These are phyloP conservation scores for Drosophila sechellia DNA, from an alignment of 1,140 invertebrate species.

Conservation along the genomic window DNA sequence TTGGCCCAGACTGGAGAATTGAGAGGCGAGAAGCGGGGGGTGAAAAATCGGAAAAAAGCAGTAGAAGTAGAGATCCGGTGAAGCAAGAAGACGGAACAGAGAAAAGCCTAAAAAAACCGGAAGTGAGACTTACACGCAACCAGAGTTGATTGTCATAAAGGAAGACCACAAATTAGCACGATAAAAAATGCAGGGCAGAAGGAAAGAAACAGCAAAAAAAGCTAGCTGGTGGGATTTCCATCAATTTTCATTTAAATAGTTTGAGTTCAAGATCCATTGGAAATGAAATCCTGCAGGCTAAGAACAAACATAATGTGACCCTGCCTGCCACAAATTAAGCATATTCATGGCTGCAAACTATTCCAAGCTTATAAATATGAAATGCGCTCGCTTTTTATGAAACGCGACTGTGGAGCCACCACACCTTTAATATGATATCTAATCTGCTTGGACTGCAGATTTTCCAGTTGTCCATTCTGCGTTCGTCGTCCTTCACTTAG, in stretches of 20 bases:
- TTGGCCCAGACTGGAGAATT: slow-evolving; percentile 16
- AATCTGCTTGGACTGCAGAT: slow-evolving; percentile 23
- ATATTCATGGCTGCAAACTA: not conserved
- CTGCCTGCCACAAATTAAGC: not conserved
- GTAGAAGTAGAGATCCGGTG: not conserved
- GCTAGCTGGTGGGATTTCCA: not conserved
- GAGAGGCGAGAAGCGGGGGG: not conserved
- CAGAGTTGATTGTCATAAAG: slow-evolving; percentile 20
- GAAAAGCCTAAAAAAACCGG: slow-evolving; percentile 2
- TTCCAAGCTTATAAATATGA: not conserved
- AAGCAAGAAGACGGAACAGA: not conserved
- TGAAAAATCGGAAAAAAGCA: not conserved
- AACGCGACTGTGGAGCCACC: not conserved
- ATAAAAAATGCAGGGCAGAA: slow-evolving; percentile 9
- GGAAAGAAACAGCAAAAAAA: not conserved
- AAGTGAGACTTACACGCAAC: slow-evolving; percentile 21
- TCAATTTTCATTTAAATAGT: too few species aligned
- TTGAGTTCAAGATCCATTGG: too few species aligned
- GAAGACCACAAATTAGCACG: slow-evolving; percentile 16
- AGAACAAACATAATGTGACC: not conserved
- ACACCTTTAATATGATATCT: slow-evolving; percentile 10
- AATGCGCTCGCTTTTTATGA: not conserved
- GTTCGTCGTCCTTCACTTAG: slow-evolving; percentile 14
- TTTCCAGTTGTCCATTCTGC: slow-evolving; percentile 4
- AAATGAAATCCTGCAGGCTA: too few species aligned